These are phyloP conservation scores for Propithecus deckenii DNA, from an alignment of 2,797 vertebrate species.

Conservation along the genomic window DNA sequence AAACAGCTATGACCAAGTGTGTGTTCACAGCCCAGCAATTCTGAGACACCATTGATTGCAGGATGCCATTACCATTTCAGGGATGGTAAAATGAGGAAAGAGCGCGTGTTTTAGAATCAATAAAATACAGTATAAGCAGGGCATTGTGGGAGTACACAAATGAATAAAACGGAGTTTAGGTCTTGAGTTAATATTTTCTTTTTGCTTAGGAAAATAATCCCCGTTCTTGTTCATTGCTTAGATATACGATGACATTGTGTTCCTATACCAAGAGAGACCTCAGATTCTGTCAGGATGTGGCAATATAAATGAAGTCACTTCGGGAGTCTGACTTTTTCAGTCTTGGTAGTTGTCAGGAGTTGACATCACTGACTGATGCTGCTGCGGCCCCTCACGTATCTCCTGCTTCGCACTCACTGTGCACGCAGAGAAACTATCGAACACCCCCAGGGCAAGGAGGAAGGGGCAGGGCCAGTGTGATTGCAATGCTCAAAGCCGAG, in stretches of 20 bases:
- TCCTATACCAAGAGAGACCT: neutral
- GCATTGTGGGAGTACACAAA: neutral
- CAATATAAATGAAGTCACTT: constrained; percentile 19
- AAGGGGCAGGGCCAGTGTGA: neutral
- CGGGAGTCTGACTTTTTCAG: neutral
- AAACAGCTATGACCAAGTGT: neutral
- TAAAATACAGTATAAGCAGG: fast-evolving
- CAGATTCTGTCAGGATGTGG: neutral
- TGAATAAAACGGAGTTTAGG: neutral
- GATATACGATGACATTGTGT: neutral
- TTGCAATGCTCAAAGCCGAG: neutral
- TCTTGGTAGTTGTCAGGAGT: neutral
- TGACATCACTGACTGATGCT: neutral
- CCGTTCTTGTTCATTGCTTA: neutral
- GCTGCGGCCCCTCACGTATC: neutral
- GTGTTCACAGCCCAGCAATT: too few relatives aligned
- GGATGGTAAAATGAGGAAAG: neutral
- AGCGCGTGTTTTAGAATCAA: neutral
- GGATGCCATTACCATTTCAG: neutral
- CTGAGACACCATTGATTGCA: fast-evolving
- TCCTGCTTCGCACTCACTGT: constrained; percentile 13
- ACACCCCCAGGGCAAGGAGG: neutral
- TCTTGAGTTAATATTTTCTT: constrained; percentile 13
- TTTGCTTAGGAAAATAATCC: neutral
- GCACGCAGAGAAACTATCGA: neutral